Base-by-base conservation (phyloP, 2,797 vertebrate genomes). In the Gephyroberyx darwinii region DNA sequence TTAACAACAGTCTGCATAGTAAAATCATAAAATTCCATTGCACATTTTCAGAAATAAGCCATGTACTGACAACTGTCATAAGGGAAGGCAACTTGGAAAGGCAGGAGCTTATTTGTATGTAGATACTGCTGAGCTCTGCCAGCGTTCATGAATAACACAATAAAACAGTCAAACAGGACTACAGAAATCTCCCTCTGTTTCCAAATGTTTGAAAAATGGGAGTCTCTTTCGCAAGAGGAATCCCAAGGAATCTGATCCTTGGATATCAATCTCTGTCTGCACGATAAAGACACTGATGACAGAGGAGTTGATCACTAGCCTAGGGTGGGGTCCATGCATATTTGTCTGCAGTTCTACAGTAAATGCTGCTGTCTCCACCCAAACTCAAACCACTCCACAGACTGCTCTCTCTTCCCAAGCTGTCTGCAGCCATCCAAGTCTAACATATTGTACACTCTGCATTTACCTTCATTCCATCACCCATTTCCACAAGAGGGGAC, bases 311-410 rank as follows among this genome's bases (percentile, higher is more conserved):
- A 92, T 90, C 89, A 77, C 87, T 55, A 47, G 89, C 80, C 88
- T 77, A 90, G 91, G 91, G 92, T 89, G 91, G 90, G 88, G 91
- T 90, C 87, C 80, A 17, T 78, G 85, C 89, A 92, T 91, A 91
- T 91, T 91, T 92, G 90, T 92, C 91, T 92, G 89, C 87, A 90
- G 89, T 90, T 90, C 86, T 92, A 92, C 91, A 92, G 90, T 93
- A 91, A 91, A 90, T 76, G 87, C 84, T 84, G 85, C 81, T 65
- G 90, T 91, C 92, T 92, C 91, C 92, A 91, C 91, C 92, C 92
- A 92, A 92, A 91, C 83, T 83, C 79, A 89, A 91, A 91, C 89
- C 89, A 79, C 86, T 87, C 89, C 84, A 79, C 87, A 88, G 86
- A 82, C 88, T 87, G 81, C 89, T 91, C 84, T 91, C 71, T 86